These are phyloP conservation scores for Cephus spinipes DNA, from an alignment of 2,888 invertebrate genomes.

Conservation along the genomic window DNA sequence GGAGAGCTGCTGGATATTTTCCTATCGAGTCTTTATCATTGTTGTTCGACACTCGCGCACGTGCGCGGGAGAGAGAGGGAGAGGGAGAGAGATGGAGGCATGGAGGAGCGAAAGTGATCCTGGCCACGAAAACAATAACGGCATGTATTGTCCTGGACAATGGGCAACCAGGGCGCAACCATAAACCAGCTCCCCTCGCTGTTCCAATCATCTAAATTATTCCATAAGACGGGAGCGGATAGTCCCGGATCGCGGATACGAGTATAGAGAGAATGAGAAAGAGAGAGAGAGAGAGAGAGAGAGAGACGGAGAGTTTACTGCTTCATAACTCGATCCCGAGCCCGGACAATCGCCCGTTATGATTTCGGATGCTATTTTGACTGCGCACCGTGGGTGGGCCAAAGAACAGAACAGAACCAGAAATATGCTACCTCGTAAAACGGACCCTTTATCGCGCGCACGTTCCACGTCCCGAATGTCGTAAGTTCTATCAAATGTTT, in stretches of 20 bases:
- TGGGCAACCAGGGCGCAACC: constrained; percentile 26
- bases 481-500: constrained; percentile 46
- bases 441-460: constrained; percentile 47
- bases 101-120: not conserved
- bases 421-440: constrained; percentile 66
- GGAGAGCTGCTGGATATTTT: too few relatives aligned
- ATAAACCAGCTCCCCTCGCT: constrained; percentile 44
- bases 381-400: constrained; percentile 60
- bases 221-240: constrained; percentile 54
- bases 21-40: too few relatives aligned
- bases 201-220: constrained; percentile 64
- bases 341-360: constrained; percentile 65
- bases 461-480: constrained; percentile 26
- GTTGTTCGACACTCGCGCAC: too few relatives aligned
- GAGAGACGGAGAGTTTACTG: constrained; percentile 48
- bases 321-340: constrained; percentile 60
- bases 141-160: constrained; percentile 35
- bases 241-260: constrained; percentile 14
- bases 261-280: constrained; percentile 19
- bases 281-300: constrained; percentile 10
- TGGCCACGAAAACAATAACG: constrained; percentile 36
- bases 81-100: not conserved
- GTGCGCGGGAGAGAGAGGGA: too few relatives aligned
- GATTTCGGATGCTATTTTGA: constrained; percentile 66
- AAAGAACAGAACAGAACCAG: constrained; percentile 55